Conservation (phyloP, 2,888 invertebrate species). For the Lacanobia oleracea region DNA sequence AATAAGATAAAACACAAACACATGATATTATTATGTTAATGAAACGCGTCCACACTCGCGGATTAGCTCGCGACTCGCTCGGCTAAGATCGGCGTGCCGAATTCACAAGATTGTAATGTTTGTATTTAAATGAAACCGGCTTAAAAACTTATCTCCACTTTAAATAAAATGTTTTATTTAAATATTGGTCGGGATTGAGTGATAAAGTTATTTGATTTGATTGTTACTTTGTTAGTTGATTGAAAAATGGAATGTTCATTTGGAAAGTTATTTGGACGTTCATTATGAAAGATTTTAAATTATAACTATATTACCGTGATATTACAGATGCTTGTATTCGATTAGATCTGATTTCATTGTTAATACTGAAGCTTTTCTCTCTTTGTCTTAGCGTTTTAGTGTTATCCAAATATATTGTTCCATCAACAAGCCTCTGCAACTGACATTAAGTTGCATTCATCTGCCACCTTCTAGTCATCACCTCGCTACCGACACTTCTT, state of each 20-base stretch:
- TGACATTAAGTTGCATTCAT: too few species aligned
- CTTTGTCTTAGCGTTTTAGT: too few species aligned
- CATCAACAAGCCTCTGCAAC: too few species aligned
- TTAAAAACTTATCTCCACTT: slow-evolving; percentile 35
- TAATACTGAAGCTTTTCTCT: too few species aligned
- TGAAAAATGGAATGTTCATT: slow-evolving; percentile 15
- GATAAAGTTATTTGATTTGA: slow-evolving; percentile 23
- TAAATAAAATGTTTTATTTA: slow-evolving; percentile 42
- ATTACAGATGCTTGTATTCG: too few species aligned
- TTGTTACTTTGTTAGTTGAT: slow-evolving; percentile 28
- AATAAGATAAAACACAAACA: slow-evolving; percentile 59
- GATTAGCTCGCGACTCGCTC: slow-evolving; percentile 64
- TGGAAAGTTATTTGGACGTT: not conserved
- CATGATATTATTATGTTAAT: slow-evolving; percentile 73
- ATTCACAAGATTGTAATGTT: slow-evolving; percentile 59
- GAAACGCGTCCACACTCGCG: slow-evolving; percentile 73
- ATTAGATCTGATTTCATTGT: too few species aligned
- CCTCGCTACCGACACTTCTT: too few species aligned
- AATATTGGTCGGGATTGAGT: slow-evolving; percentile 24
- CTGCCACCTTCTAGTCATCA: too few species aligned
- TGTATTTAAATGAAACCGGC: slow-evolving; percentile 42
- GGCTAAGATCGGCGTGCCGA: slow-evolving; percentile 68
- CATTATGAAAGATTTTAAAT: too few species aligned
- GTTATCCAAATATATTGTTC: too few species aligned
- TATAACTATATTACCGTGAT: too few species aligned